Evolutionary conservation across 2,888 invertebrate genomes (phyloP).

Genomic region (Parnassius glacialis): DNA sequence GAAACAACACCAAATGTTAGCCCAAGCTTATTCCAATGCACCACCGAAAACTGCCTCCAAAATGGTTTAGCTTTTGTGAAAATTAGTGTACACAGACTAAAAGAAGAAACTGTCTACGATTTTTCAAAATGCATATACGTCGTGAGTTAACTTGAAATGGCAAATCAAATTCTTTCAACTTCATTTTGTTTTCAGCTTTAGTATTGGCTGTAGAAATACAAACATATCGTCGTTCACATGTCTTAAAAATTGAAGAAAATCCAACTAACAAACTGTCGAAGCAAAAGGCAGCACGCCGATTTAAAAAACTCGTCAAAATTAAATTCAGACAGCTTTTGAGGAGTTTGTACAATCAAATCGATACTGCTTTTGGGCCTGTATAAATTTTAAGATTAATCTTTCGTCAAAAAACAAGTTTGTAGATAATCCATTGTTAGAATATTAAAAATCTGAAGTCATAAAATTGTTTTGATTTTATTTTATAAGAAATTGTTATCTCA

Average conservation of each 20-base stretch:
- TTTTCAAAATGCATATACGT: neutral
- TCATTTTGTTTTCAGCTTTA: constrained; percentile 15
- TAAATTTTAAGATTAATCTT: neutral
- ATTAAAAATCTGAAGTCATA: too few relatives aligned
- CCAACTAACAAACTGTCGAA: constrained; percentile 31
- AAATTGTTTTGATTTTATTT: too few relatives aligned
- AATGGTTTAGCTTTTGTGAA: neutral
- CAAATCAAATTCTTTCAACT: neutral
- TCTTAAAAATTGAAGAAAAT: neutral
- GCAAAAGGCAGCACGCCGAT: constrained; percentile 33
- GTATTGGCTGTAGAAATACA: constrained; percentile 55
- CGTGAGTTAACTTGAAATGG: too few relatives aligned
- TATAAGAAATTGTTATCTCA: too few relatives aligned
- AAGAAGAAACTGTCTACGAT: too few relatives aligned
- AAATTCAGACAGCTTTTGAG: constrained; percentile 36
- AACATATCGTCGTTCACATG: constrained; percentile 47
- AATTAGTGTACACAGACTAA: too few relatives aligned
- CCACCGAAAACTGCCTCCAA: neutral
- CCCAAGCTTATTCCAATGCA: neutral
- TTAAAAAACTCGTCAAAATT: constrained; percentile 34
- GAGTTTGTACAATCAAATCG: constrained; percentile 42
- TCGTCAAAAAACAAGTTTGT: too few relatives aligned
- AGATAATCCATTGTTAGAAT: too few relatives aligned
- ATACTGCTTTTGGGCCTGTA: constrained; percentile 56
- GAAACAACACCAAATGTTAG: neutral